These are phyloP conservation scores for Pristionchus entomophagus DNA, from an alignment of 2,888 invertebrate species.

Conservation along the genomic window DNA sequence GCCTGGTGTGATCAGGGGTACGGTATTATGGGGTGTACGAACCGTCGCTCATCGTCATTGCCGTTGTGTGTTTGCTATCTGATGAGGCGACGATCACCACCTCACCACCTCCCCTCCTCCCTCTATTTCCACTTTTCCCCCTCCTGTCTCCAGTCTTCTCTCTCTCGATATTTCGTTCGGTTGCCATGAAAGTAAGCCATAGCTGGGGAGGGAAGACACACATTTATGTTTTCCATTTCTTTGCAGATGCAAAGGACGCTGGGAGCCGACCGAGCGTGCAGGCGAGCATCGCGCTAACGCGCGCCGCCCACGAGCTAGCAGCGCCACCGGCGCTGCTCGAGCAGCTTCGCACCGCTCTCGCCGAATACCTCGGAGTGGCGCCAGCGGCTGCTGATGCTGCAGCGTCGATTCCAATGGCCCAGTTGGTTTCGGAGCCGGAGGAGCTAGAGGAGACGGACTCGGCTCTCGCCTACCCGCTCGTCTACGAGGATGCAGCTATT, in stretches of 20 bases:
- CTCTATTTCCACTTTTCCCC: slow-evolving; percentile 9
- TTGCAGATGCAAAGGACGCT: slow-evolving; percentile 39
- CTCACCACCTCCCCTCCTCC: neutral
- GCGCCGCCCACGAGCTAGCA: neutral
- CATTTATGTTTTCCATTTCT: neutral
- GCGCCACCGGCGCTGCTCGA: neutral
- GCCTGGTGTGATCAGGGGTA: neutral
- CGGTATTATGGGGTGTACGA: slow-evolving; percentile 19
- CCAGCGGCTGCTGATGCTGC: neutral
- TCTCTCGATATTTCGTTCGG: slow-evolving; percentile 5
- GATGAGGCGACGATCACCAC: neutral
- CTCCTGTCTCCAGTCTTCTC: neutral
- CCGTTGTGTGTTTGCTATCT: slow-evolving; percentile 8
- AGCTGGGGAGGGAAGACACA: neutral
- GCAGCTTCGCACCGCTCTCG: neutral
- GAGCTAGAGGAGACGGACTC: neutral
- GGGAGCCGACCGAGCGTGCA: neutral
- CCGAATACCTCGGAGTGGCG: neutral
- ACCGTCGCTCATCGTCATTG: slow-evolving; percentile 29
- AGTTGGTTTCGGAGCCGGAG: neutral
- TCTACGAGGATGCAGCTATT: neutral
- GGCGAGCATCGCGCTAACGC: slow-evolving; percentile 3
- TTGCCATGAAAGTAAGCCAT: slow-evolving; percentile 12
- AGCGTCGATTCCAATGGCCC: neutral
- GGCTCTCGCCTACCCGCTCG: slow-evolving; percentile 23